Conservation (phyloP, 2,888 invertebrate species). For the Coecobrya sp. region DNA sequence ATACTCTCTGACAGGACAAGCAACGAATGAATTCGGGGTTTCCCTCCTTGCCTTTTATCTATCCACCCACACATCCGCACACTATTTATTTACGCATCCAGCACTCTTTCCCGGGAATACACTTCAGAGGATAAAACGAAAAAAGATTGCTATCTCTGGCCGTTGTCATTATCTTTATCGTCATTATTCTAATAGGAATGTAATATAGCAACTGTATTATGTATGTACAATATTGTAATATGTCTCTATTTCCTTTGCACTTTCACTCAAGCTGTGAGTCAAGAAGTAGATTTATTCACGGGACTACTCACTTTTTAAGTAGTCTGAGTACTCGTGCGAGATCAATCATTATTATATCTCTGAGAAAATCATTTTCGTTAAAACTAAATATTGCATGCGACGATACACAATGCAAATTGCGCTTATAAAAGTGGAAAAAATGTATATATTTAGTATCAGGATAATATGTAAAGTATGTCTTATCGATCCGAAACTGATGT, state of each 20-base stretch:
- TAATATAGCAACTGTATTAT: neutral
- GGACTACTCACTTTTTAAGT: neutral
- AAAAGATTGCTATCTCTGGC: constrained; percentile 3
- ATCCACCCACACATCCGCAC: constrained; percentile 70
- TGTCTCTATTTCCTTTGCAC: neutral
- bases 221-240: neutral
- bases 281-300: neutral
- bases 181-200: constrained; percentile 15
- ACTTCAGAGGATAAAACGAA: neutral
- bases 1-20: constrained; percentile 83
- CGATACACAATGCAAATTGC: neutral
- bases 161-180: constrained; percentile 22
- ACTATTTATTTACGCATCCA: neutral
- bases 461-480: constrained; percentile 23
- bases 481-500: constrained; percentile 61
- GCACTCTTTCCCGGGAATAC: neutral
- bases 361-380: neutral
- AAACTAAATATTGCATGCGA: neutral
- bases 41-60: constrained; percentile 73
- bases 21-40: constrained; percentile 33
- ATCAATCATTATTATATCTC: constrained; percentile 38
- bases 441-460: neutral
- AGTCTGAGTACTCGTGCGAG: constrained; percentile 21
- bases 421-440: neutral
- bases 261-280: neutral